Conservation (phyloP, 2,113 vertebrate genomes). For the Andinoacara biseriatus region DNA sequence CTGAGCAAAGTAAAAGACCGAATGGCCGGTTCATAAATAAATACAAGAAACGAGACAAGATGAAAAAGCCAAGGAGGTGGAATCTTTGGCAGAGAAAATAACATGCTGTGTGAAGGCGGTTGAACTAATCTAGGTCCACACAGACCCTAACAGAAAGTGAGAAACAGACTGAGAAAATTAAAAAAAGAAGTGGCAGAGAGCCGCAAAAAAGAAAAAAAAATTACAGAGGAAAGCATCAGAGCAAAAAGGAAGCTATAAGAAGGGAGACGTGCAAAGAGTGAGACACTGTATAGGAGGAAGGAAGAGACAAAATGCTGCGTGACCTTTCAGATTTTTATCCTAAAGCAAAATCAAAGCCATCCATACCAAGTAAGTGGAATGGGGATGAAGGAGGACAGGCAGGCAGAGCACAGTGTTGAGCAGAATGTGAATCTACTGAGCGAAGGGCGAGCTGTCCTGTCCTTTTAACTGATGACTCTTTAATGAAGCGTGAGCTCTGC, state of each 20-base stretch:
- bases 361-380: slow-evolving; percentile 43
- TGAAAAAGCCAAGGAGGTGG: slow-evolving; percentile 26
- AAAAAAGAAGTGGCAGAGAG: neutral
- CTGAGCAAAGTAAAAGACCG: neutral
- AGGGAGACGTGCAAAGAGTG: neutral
- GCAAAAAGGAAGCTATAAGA: slow-evolving; percentile 20
- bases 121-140: neutral
- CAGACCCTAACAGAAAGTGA: slow-evolving; percentile 11
- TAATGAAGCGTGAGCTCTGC: slow-evolving; percentile 48
- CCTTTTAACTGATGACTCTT: slow-evolving; percentile 54
- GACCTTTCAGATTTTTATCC: slow-evolving; percentile 56
- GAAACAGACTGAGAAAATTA: neutral
- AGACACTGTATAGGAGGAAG: slow-evolving; percentile 2
- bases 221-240: neutral
- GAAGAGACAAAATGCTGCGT: slow-evolving; percentile 36
- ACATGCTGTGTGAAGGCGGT: slow-evolving; percentile 7
- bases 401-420: slow-evolving; percentile 12
- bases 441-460: slow-evolving; percentile 31
- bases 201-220: neutral
- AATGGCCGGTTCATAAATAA: neutral
- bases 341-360: slow-evolving; percentile 55
- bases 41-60: slow-evolving; percentile 15
- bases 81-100: slow-evolving; percentile 32
- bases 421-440: slow-evolving; percentile 44
- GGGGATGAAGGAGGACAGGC: slow-evolving; percentile 36